These are phyloP conservation scores for Argentina silus DNA, from an alignment of 2,797 vertebrate genomes.

Conservation along the genomic window DNA sequence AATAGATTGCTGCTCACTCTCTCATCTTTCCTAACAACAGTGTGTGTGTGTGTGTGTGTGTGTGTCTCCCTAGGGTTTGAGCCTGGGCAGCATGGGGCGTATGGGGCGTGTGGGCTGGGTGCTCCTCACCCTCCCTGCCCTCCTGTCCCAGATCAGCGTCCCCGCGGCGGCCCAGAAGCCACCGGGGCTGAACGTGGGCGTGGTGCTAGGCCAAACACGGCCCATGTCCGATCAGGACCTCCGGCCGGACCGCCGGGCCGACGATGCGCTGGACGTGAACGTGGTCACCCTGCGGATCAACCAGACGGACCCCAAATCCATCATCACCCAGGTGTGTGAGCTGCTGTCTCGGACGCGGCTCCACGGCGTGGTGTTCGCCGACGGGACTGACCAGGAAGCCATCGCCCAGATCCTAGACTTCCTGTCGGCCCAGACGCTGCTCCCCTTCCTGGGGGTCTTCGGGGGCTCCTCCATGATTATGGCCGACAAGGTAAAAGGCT, in stretches of 20 bases:
- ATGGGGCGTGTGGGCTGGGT: slow-evolving; percentile 76
- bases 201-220: slow-evolving; percentile 93
- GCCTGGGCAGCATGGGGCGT: slow-evolving; percentile 58
- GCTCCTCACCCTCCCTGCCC: slow-evolving; percentile 53
- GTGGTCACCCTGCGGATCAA: slow-evolving; percentile 93
- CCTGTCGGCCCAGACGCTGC: slow-evolving; percentile 95
- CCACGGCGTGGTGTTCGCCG: slow-evolving; percentile 96
- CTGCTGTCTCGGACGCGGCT: slow-evolving; percentile 94
- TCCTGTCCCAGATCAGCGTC: slow-evolving; percentile 69
- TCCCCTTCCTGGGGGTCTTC: slow-evolving; percentile 96
- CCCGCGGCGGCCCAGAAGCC: slow-evolving; percentile 85
- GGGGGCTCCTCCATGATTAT: slow-evolving; percentile 98
- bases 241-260: slow-evolving; percentile 83
- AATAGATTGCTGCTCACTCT: too few relatives aligned
- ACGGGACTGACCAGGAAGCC: slow-evolving; percentile 96
- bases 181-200: slow-evolving; percentile 92
- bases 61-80: background rate
- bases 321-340: slow-evolving; percentile 96
- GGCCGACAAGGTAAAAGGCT: slow-evolving; percentile 93
- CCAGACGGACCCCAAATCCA: slow-evolving; percentile 97
- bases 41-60: slow-evolving; percentile 1
- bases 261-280: slow-evolving; percentile 86
- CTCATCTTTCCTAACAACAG: too few relatives aligned
- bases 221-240: slow-evolving; percentile 86
- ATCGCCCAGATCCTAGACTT: slow-evolving; percentile 99